phyloP scores from a whole-genome alignment of 2,888 invertebrate genomes.

The Lochmaea capreae region DNA sequence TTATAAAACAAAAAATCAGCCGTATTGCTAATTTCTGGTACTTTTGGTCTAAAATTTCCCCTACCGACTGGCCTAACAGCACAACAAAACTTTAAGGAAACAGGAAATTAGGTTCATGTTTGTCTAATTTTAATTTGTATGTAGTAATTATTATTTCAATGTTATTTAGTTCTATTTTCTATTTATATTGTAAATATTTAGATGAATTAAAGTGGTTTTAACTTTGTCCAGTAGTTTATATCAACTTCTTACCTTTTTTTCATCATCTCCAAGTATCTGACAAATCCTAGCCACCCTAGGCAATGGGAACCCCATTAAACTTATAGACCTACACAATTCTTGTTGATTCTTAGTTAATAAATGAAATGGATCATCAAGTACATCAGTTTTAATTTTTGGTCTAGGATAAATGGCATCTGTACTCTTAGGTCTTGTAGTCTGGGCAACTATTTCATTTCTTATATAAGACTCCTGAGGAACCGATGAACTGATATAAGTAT shows the following conservation, averaged over 20 bases:
- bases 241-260: conserved; percentile 79
- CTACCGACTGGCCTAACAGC: too few relatives aligned
- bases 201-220: too few relatives aligned
- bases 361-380: conserved; percentile 62
- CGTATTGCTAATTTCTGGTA: too few relatives aligned
- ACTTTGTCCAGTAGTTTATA: neutral
- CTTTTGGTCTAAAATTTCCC: too few relatives aligned
- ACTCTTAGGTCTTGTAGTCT: conserved; percentile 49
- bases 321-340: conserved; percentile 78
- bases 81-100: too few relatives aligned
- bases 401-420: conserved; percentile 50
- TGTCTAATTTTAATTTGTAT: too few relatives aligned
- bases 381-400: conserved; percentile 49
- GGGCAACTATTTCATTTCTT: conserved; percentile 34
- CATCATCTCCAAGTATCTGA: conserved; percentile 80
- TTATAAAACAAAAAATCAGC: too few relatives aligned
- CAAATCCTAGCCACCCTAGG: conserved; percentile 85
- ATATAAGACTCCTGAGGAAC: conserved; percentile 38
- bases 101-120: too few relatives aligned
- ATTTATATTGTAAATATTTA: too few relatives aligned
- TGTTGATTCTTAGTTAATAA: conserved; percentile 70
- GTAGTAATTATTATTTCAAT: too few relatives aligned
- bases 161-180: too few relatives aligned
- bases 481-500: conserved; percentile 56
- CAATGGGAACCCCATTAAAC: conserved; percentile 89